These are phyloP conservation scores for Perca fluviatilis DNA, from an alignment of 2,113 vertebrate genomes.

Conservation along the genomic window DNA sequence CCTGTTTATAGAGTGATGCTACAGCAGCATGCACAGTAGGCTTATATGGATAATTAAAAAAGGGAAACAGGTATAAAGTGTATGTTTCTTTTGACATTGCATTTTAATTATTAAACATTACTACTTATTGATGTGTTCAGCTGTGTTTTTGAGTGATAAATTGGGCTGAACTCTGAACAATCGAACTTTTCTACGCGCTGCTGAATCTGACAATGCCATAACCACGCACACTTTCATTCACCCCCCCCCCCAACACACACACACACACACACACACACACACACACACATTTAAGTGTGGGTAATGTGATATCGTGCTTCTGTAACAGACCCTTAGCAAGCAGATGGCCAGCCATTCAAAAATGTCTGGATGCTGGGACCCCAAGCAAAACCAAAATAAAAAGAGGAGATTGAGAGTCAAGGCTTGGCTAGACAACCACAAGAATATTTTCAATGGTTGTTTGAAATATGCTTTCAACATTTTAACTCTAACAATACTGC, in stretches of 20 bases:
- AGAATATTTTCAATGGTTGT: constrained; percentile 4
- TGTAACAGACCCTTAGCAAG: constrained; percentile 53
- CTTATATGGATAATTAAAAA: no score
- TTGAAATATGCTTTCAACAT: not conserved
- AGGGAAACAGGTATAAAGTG: no score
- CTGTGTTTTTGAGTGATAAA: not conserved
- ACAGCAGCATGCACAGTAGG: no score
- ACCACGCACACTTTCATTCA: constrained; percentile 41
- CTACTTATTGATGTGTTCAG: not conserved
- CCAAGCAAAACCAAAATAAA: constrained; percentile 14
- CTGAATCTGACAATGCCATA: constrained; percentile 28
- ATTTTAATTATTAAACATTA: not conserved
- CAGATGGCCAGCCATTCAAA: constrained; percentile 78
- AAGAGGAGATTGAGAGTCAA: constrained; percentile 29
- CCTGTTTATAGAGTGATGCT: no score
- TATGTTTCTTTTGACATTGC: no score
- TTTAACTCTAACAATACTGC: not conserved
- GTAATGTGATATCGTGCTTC: constrained; percentile 71
- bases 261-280: not conserved
- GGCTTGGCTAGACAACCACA: constrained; percentile 21
- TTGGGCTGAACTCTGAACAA: not conserved
- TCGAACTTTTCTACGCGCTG: not conserved
- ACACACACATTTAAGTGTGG: constrained; percentile 30
- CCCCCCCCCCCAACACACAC: no score
- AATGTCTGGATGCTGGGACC: constrained; percentile 52